Conservation (phyloP, 1,140 invertebrate genomes). For the Drosophila nigrodunni region DNA sequence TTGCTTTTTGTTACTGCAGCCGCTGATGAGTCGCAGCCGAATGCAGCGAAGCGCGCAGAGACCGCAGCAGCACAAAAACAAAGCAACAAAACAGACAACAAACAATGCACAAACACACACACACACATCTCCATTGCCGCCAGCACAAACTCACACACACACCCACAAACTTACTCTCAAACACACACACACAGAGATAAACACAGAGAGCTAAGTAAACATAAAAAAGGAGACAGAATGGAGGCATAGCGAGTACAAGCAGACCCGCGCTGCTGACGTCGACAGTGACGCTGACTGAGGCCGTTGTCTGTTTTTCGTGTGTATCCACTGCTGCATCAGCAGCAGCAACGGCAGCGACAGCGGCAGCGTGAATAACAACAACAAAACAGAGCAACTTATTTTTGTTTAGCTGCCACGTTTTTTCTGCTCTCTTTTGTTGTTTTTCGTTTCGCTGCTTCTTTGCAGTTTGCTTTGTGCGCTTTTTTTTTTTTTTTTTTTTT, state of each 20-base stretch:
- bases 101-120: slow-evolving; percentile 47
- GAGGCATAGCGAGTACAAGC: slow-evolving; percentile 41
- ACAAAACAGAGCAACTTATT: slow-evolving; percentile 58
- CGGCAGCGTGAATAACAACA: not conserved
- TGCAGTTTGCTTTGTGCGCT: slow-evolving; percentile 37
- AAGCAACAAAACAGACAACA: slow-evolving; percentile 51
- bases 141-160: slow-evolving; percentile 37
- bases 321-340: slow-evolving; percentile 60
- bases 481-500: slow-evolving; percentile 34
- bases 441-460: slow-evolving; percentile 40
- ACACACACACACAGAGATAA: slow-evolving; percentile 14
- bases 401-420: slow-evolving; percentile 73
- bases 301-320: slow-evolving; percentile 59
- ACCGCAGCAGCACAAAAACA: slow-evolving; percentile 44
- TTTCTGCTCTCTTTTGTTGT: slow-evolving; percentile 41
- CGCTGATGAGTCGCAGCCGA: slow-evolving; percentile 36
- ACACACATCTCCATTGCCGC: slow-evolving; percentile 30
- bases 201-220: slow-evolving; percentile 29
- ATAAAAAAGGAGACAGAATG: slow-evolving; percentile 47
- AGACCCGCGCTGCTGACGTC: slow-evolving; percentile 30
- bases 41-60: slow-evolving; percentile 42
- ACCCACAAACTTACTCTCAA: slow-evolving; percentile 25
- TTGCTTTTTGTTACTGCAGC: slow-evolving; percentile 26
- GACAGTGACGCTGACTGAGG: slow-evolving; percentile 29
- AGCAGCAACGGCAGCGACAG: slow-evolving; percentile 37